Base-by-base conservation (phyloP, 53 echinoderm and acorn worm species). In the Echinarachnius parma region DNA sequence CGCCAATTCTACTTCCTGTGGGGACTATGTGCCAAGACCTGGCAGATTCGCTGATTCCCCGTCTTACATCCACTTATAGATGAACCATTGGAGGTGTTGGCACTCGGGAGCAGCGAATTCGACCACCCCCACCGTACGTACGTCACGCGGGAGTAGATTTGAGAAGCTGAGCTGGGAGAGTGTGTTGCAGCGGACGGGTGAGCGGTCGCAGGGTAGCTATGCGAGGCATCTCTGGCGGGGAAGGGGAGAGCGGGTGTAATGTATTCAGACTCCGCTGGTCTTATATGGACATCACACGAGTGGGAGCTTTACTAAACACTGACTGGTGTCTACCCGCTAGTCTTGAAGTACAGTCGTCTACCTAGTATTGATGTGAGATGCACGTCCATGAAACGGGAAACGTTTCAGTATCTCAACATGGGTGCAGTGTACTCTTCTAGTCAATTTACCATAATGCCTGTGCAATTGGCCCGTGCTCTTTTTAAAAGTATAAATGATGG, bases 251-350 rank as follows among this genome's bases (percentile, higher is more conserved):
- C 74, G 28, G 74, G 74, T n/a, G 25, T 72, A 72, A 72, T 72
- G 74, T 72, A 72, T 72, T 55, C 74, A 72, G 56, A 72, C 55
- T 57, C 57, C 37, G 44, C 74, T 57, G 74, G 74, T 72, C 74
- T 44, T 72, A 72, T 72, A 72, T 72, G 74, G 74, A 72, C 74
- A 72, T 72, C 74, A 22, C 57, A 72, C 28, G 74, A 72, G 74
- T 68, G 68, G 68, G 68, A 32, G 50, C 31, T 13, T 20, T 10
- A 14, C 34, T 68, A 34, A 13, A 68, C 52, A 68, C 53, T 10
- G 68, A 44, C n/a, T n/a, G n/a, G n/a, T n/a, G n/a, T n/a, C n/a
- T n/a, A n/a, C n/a, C n/a, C n/a, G n/a, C n/a, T n/a, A n/a, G n/a
- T n/a, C n/a, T n/a, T n/a, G n/a, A n/a, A n/a, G n/a, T n/a, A n/a